phyloP scores from a whole-genome alignment of 2,113 vertebrate genomes.

The Diadophis punctatus region DNA sequence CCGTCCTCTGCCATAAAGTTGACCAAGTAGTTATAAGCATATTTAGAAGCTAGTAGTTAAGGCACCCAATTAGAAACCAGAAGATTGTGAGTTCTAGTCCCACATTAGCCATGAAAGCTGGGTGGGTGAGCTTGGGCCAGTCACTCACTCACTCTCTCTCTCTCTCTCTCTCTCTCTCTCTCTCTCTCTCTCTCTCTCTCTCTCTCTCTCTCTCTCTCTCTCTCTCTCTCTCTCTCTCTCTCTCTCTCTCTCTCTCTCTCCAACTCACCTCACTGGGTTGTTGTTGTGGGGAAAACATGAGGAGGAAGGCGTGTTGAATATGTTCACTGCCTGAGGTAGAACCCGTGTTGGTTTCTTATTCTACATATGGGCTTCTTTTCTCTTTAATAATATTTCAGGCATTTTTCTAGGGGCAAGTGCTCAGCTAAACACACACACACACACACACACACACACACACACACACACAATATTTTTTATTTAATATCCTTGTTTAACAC shows the following conservation, averaged over 20 bases:
- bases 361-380: background rate
- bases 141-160: too few species aligned
- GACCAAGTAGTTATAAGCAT: background rate
- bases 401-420: background rate
- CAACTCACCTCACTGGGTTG: background rate
- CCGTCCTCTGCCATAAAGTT: background rate
- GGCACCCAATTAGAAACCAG: background rate
- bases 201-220: too few species aligned
- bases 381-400: background rate
- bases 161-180: too few species aligned
- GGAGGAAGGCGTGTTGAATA: background rate
- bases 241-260: background rate
- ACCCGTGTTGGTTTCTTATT: background rate
- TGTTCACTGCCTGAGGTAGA: background rate
- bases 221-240: background rate
- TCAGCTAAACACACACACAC: too few species aligned
- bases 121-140: background rate
- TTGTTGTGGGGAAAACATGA: background rate
- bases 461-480: background rate
- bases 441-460: too few species aligned
- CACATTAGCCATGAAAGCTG: background rate
- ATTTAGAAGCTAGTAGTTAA: background rate
- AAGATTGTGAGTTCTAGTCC: background rate
- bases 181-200: too few species aligned
- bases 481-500: background rate